These are phyloP conservation scores for Dolichomitus sp. DNA, from an alignment of 2,888 invertebrate genomes.

Conservation along the genomic window DNA sequence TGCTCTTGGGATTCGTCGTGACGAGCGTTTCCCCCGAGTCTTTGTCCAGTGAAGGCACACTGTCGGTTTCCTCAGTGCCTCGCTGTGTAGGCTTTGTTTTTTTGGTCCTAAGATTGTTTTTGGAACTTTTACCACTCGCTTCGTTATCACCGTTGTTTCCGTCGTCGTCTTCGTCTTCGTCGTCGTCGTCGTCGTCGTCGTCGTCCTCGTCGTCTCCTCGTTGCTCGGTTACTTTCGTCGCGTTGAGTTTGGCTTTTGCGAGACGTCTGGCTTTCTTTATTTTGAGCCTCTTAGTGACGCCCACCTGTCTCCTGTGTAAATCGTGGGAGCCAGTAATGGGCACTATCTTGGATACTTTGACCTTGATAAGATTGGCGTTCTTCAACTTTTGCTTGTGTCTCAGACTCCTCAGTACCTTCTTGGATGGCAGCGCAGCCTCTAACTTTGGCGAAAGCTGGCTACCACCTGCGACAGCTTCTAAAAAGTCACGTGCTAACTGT, in stretches of 20 bases:
- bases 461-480: conserved; percentile 84
- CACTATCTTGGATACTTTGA: conserved; percentile 81
- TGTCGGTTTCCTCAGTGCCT: conserved; percentile 67
- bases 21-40: conserved; percentile 66
- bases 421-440: conserved; percentile 82
- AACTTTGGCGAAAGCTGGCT: conserved; percentile 82
- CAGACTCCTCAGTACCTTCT: conserved; percentile 81
- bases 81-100: conserved; percentile 71
- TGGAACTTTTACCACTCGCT: conserved; percentile 75
- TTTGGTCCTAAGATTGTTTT: conserved; percentile 78
- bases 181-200: conserved; percentile 37
- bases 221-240: conserved; percentile 49
- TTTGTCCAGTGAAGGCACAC: conserved; percentile 65
- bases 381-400: conserved; percentile 82
- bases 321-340: conserved; percentile 74
- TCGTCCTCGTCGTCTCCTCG: conserved; percentile 24
- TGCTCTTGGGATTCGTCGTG: conserved; percentile 72
- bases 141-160: conserved; percentile 68
- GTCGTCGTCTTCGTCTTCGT: conserved; percentile 23
- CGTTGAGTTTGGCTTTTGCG: conserved; percentile 55
- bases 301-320: conserved; percentile 74
- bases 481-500: conserved; percentile 79
- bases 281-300: conserved; percentile 75
- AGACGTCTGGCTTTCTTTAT: conserved; percentile 71
- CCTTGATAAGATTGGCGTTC: conserved; percentile 80